phyloP scores from a whole-genome alignment of 92 coral and sea anemone genomes.

The Virgularia gustaviana region DNA sequence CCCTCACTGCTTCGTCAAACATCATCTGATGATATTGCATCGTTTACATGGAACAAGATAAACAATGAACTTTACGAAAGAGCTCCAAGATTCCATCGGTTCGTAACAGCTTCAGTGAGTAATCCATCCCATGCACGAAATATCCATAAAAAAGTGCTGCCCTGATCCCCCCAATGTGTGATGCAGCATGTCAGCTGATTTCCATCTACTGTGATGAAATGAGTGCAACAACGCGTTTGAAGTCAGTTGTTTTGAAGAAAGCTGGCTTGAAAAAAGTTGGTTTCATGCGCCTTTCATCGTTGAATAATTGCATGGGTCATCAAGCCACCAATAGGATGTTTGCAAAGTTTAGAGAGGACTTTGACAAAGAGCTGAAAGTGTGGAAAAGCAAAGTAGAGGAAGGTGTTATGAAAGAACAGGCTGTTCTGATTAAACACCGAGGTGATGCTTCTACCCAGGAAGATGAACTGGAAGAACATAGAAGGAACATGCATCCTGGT shows the following conservation, averaged over 20 bases:
- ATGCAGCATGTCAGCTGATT: constrained; percentile 31
- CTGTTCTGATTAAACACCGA: background rate
- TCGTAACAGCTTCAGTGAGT: constrained; percentile 11
- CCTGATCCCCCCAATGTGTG: constrained; percentile 19
- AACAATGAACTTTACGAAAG: constrained; percentile 22
- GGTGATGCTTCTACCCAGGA: background rate
- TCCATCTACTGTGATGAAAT: constrained; percentile 35
- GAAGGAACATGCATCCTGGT: constrained; percentile 46
- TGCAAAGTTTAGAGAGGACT: constrained; percentile 30
- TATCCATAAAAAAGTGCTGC: constrained; percentile 8
- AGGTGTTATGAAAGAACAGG: constrained; percentile 21
- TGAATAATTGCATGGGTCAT: constrained; percentile 52
- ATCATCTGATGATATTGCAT: background rate
- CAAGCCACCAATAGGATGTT: constrained; percentile 39
- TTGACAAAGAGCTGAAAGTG: constrained; percentile 30
- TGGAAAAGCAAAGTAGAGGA: constrained; percentile 37
- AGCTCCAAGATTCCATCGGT: constrained; percentile 33
- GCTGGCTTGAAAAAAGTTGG: constrained; percentile 54
- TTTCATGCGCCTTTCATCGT: constrained; percentile 20
- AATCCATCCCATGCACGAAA: constrained; percentile 34
- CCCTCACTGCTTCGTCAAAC: constrained; percentile 29
- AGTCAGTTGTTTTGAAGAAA: constrained; percentile 46
- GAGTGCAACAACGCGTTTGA: constrained; percentile 49
- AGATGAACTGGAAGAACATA: constrained; percentile 20
- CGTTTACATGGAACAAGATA: constrained; percentile 24